These are phyloP conservation scores for Campoletis sonorensis DNA, from an alignment of 1,140 invertebrate genomes.

Conservation along the genomic window DNA sequence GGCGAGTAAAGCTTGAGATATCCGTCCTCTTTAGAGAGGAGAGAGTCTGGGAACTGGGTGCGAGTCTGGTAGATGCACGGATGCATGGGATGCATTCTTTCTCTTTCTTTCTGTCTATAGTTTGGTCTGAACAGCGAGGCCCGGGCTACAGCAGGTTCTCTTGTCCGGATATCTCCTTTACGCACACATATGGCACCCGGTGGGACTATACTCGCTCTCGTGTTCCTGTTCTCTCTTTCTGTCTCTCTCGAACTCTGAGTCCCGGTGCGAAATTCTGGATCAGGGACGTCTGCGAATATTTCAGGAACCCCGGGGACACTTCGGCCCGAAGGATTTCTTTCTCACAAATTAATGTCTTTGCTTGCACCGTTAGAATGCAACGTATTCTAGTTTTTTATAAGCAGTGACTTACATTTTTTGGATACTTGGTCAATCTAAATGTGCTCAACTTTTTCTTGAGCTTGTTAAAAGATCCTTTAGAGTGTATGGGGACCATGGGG, in stretches of 20 bases:
- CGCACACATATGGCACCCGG: slow-evolving; percentile 41
- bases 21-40: slow-evolving; percentile 32
- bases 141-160: slow-evolving; percentile 35
- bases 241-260: not conserved
- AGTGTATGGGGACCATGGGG: no score
- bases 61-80: slow-evolving; percentile 29
- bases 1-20: slow-evolving; percentile 29
- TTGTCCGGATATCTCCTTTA: slow-evolving; percentile 3
- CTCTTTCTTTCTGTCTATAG: slow-evolving; percentile 33
- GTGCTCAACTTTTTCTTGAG: no score
- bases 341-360: no score
- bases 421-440: no score
- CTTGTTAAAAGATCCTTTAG: no score
- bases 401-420: no score
- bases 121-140: not conserved
- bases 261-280: slow-evolving; percentile 60
- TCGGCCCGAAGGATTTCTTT: not conserved
- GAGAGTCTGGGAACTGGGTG: slow-evolving; percentile 30
- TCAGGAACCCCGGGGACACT: not conserved
- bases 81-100: slow-evolving; percentile 35
- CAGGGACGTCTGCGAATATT: slow-evolving; percentile 56
- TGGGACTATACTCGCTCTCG: slow-evolving; percentile 41
- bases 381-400: no score
- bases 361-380: no score
- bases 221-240: slow-evolving; percentile 16